phyloP scores from a whole-genome alignment of 2,888 invertebrate species.

The Glaucopsyche alexis region DNA sequence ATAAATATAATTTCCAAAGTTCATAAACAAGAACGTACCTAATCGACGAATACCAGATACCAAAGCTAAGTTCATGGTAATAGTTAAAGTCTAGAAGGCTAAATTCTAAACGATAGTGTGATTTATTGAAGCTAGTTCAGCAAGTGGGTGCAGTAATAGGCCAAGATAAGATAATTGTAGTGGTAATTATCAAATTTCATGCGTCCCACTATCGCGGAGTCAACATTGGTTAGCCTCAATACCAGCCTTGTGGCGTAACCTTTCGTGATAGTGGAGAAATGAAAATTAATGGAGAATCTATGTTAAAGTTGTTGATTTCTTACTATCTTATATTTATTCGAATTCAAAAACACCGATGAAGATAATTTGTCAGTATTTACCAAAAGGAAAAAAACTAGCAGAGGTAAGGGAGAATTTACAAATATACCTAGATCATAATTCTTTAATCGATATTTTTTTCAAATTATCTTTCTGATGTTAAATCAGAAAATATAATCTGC shows the following conservation, averaged over 20 bases:
- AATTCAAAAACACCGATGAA: not conserved
- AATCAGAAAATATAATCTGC: no score
- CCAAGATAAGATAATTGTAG: constrained; percentile 68
- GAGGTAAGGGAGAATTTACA: no score
- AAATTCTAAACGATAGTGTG: not conserved
- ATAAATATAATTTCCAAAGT: no score
- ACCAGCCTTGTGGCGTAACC: constrained; percentile 59
- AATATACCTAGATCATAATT: no score
- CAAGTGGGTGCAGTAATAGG: constrained; percentile 60
- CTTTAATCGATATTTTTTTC: no score
- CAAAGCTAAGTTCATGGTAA: constrained; percentile 8
- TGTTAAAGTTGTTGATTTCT: not conserved
- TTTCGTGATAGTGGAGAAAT: not conserved
- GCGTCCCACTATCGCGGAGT: constrained; percentile 66
- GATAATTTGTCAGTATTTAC: no score
- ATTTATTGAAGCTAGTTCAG: constrained; percentile 42
- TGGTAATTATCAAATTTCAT: constrained; percentile 74
- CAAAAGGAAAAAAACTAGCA: no score
- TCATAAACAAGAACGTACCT: no score
- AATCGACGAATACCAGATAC: not conserved
- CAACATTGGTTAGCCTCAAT: constrained; percentile 68
- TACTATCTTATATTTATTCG: not conserved
- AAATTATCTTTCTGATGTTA: no score
- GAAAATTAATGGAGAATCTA: not conserved
- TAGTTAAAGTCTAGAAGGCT: not conserved